Evolutionary conservation across 2,113 vertebrate genomes (phyloP).

Genomic region (Oreochromis tanganicae): DNA sequence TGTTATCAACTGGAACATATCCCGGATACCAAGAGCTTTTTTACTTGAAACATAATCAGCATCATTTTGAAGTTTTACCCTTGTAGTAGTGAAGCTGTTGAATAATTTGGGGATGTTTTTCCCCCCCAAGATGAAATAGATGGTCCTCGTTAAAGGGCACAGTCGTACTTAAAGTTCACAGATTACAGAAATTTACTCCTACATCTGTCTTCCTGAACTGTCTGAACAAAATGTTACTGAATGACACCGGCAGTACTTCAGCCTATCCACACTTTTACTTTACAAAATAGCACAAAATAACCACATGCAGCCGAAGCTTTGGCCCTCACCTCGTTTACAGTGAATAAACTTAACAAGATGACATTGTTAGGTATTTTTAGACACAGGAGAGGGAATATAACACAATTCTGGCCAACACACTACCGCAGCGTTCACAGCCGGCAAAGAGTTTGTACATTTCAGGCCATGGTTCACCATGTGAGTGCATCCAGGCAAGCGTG

Average conservation of each 20-base stretch:
- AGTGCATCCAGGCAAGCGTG: background rate
- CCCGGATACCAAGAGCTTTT: background rate
- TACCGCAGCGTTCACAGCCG: background rate
- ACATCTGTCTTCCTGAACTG: background rate
- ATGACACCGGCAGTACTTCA: background rate
- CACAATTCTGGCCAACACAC: background rate
- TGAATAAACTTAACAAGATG: background rate
- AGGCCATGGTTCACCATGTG: background rate
- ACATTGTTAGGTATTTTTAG: background rate
- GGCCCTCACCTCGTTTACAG: background rate
- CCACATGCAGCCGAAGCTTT: background rate
- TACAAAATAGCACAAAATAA: background rate
- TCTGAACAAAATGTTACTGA: background rate
- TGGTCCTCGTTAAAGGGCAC: background rate
- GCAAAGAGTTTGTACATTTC: background rate
- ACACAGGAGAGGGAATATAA: background rate
- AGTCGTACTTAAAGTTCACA: background rate
- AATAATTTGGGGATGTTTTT: background rate
- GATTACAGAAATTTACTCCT: background rate
- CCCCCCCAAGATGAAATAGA: background rate
- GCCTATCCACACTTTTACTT: background rate
- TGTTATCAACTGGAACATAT: background rate
- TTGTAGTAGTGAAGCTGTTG: background rate
- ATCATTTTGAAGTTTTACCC: background rate
- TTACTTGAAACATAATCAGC: background rate